Conservation (phyloP, 1,140 invertebrate species). For the Caligus rogercresseyi region DNA sequence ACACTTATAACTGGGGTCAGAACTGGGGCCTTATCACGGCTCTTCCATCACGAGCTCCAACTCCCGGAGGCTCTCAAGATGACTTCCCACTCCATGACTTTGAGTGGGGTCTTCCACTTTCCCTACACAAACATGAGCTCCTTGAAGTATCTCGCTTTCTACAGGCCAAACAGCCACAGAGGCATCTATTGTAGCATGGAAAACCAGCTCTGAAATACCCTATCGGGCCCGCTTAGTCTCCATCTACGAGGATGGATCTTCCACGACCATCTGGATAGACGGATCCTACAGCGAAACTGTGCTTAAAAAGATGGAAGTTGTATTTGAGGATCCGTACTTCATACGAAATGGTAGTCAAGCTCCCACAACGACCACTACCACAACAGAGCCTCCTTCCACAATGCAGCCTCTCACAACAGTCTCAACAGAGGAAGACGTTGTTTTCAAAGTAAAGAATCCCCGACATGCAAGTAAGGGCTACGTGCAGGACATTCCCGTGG, state of each 20-base stretch:
- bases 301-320: neutral
- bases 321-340: neutral
- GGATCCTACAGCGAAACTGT: neutral
- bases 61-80: neutral
- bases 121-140: neutral
- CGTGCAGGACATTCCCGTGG: neutral
- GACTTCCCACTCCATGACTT: neutral
- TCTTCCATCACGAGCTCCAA: neutral
- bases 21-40: neutral
- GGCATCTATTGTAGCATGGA: neutral
- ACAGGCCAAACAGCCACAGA: neutral
- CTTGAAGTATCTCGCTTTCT: neutral
- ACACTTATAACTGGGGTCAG: neutral
- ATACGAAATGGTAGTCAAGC: neutral
- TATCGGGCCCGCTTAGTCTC: neutral
- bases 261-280: neutral
- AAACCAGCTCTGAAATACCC: neutral
- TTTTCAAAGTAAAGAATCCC: neutral
- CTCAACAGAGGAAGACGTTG: too few relatives aligned
- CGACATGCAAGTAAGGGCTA: neutral
- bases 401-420: neutral
- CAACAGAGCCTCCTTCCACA: neutral
- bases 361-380: neutral
- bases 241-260: neutral
- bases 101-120: neutral